Conservation (phyloP, 1,140 invertebrate species). For the Physella acuta region DNA sequence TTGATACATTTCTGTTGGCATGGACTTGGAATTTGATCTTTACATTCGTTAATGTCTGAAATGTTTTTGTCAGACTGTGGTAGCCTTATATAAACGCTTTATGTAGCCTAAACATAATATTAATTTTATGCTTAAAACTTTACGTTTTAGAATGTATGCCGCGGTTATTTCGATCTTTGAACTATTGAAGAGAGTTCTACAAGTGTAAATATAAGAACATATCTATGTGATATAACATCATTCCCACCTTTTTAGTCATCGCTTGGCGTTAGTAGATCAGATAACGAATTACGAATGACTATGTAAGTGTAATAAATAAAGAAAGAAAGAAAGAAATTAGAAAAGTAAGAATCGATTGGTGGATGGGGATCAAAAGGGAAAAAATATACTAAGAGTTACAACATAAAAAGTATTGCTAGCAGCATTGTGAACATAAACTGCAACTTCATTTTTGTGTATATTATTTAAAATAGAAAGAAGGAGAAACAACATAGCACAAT, state of each 20-base stretch:
- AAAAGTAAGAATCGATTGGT: background rate
- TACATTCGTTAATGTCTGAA: background rate
- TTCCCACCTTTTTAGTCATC: too few species aligned
- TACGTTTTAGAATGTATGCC: background rate
- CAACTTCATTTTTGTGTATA: slow-evolving; percentile 16
- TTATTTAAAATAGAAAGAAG: background rate
- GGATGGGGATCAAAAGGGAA: background rate
- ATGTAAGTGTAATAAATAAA: too few species aligned
- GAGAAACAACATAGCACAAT: background rate
- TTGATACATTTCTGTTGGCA: background rate
- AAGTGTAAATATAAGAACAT: background rate
- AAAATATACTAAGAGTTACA: background rate
- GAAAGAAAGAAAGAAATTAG: background rate
- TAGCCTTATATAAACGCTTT: background rate
- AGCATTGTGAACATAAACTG: slow-evolving; percentile 18
- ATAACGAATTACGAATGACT: too few species aligned
- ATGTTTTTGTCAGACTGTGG: background rate
- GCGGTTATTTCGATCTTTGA: background rate
- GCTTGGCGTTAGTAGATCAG: too few species aligned
- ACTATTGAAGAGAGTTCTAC: background rate
- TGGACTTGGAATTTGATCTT: background rate
- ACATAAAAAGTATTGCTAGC: background rate
- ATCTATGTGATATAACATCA: background rate
- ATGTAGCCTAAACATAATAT: background rate
- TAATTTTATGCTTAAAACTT: background rate